phyloP scores from a whole-genome alignment of 2,113 vertebrate genomes.

The Centrocercus urophasianus region DNA sequence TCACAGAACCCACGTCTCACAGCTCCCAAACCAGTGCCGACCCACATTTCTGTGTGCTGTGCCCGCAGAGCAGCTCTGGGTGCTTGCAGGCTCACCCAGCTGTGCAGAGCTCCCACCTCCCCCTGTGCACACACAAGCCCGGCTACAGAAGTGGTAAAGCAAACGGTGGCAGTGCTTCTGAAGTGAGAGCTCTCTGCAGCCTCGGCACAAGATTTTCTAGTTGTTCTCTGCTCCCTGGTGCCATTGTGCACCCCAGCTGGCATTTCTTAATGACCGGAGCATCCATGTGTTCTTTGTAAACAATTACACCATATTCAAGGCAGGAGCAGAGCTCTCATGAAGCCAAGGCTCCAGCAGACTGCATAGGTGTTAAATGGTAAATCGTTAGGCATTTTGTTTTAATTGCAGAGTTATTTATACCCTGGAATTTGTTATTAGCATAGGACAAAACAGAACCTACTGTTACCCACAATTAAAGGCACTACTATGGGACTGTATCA shows the following conservation, averaged over 20 bases:
- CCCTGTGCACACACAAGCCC: rapidly evolving
- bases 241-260: neutral
- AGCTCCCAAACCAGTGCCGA: rapidly evolving
- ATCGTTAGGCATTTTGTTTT: slow-evolving; percentile 38
- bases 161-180: neutral
- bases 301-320: slow-evolving; percentile 53
- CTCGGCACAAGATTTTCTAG: neutral
- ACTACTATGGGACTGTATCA: slow-evolving; percentile 3
- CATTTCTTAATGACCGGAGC: slow-evolving; percentile 36
- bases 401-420: slow-evolving; percentile 66
- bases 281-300: slow-evolving; percentile 22
- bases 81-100: rapidly evolving
- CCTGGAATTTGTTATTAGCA: slow-evolving; percentile 57
- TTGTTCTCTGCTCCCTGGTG: slow-evolving; percentile 25
- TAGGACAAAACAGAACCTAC: slow-evolving; percentile 18
- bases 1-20: neutral
- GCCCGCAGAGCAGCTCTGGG: neutral
- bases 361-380: slow-evolving; percentile 52
- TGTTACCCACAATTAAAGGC: slow-evolving; percentile 19
- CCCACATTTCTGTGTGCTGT: rapidly evolving
- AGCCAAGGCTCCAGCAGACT: neutral
- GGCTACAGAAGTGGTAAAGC: neutral
- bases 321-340: neutral
- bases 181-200: neutral
- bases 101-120: neutral